Evolutionary conservation across 2,797 vertebrate genomes (phyloP).

Genomic region (Alfaro cultratus): DNA sequence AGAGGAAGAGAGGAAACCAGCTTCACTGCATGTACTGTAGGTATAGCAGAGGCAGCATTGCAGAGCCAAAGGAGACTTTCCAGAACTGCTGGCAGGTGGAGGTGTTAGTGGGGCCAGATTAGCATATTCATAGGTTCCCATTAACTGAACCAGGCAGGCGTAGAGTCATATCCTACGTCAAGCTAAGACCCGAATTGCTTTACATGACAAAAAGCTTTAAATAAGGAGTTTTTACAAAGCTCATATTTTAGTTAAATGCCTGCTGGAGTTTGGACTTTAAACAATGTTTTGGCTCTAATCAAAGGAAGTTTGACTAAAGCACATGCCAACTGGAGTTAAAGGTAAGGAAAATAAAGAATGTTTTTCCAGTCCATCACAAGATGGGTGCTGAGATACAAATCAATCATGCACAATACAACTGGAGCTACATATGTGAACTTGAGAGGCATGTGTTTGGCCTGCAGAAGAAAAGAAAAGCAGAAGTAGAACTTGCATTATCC

Average conservation of each 20-base stretch:
- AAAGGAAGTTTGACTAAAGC: not conserved
- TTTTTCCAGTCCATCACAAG: not conserved
- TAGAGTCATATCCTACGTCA: constrained; percentile 4
- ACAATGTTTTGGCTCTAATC: not conserved
- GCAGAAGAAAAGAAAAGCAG: not conserved
- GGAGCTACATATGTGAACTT: not conserved
- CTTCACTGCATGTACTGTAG: not conserved
- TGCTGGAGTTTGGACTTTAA: not conserved
- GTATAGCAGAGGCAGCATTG: not conserved
- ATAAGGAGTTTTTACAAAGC: not conserved
- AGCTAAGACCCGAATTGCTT: not conserved
- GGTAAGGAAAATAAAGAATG: not conserved
- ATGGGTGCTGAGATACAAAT: not conserved
- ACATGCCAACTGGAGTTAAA: not conserved
- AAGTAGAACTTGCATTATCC: not conserved
- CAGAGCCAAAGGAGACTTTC: not conserved
- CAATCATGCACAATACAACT: not conserved
- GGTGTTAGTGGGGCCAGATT: constrained; percentile 6
- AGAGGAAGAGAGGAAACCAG: not conserved
- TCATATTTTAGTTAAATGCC: not conserved
- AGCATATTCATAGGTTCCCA: constrained; percentile 3
- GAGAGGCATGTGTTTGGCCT: not conserved
- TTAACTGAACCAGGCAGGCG: constrained; percentile 1
- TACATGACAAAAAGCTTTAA: not conserved
- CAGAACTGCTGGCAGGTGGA: not conserved